Evolutionary conservation across 2,113 vertebrate genomes (phyloP).

Genomic region (Mesitornis unicolor): DNA sequence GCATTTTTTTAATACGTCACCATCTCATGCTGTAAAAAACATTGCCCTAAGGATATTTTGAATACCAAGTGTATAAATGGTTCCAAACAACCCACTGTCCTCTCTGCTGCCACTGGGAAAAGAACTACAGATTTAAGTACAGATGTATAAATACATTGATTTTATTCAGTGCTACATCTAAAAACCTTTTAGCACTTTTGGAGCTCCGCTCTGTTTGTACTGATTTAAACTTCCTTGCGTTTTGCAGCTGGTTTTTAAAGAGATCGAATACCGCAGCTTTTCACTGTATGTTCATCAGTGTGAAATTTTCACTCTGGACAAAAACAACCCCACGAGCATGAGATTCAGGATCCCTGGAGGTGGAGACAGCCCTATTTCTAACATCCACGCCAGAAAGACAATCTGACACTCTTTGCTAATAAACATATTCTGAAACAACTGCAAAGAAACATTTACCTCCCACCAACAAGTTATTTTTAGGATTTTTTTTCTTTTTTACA

Average conservation of each 20-base stretch:
- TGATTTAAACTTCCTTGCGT: neutral
- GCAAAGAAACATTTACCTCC: neutral
- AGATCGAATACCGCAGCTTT: neutral
- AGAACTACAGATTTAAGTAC: neutral
- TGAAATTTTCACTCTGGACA: neutral
- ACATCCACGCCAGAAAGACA: neutral
- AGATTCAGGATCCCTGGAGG: neutral
- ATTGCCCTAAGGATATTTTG: neutral
- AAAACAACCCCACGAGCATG: neutral
- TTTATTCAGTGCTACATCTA: too few relatives aligned
- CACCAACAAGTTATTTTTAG: constrained; percentile 34
- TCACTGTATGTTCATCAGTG: accelerated
- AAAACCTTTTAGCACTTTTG: neutral
- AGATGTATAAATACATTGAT: too few relatives aligned
- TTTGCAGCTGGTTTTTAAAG: neutral
- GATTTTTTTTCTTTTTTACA: neutral
- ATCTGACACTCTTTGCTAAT: neutral
- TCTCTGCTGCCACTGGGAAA: neutral
- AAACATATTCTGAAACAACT: neutral
- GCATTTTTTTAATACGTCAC: neutral
- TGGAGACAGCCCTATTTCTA: neutral
- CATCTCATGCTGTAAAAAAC: neutral
- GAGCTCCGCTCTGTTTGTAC: neutral
- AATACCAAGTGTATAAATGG: neutral
- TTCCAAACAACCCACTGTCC: neutral